Percentiles rank a stretch among this genome's conserved stretches.
These are phyloP conservation scores for Drosophila hamatofila DNA, from an alignment of 2,888 invertebrate species.

Conservation along the genomic window DNA sequence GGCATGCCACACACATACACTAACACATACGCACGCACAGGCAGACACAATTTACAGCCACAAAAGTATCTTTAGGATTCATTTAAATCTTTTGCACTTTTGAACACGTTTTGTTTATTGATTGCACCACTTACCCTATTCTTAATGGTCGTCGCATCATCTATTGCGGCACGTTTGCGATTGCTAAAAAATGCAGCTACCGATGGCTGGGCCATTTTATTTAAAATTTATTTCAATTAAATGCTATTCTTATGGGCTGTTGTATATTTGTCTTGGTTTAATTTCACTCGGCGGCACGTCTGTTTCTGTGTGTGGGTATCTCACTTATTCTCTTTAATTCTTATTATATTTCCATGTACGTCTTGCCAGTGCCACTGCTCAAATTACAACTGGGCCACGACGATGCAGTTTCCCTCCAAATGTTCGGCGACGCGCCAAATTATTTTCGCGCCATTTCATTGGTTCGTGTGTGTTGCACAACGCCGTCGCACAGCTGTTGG, in stretches of 20 bases:
- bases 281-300: conserved; percentile 66
- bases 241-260: conserved; percentile 38
- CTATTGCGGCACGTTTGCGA: conserved; percentile 90
- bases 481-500: conserved; percentile 43
- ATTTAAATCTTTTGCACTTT: conserved; percentile 5
- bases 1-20: conserved; percentile 21
- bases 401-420: conserved; percentile 83
- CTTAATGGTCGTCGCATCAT: conserved; percentile 87
- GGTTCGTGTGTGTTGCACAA: conserved; percentile 20
- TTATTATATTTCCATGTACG: conserved; percentile 57
- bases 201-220: conserved; percentile 90
- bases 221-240: conserved; percentile 32
- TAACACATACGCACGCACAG: conserved; percentile 18
- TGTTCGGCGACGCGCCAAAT: conserved; percentile 73
- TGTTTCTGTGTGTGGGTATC: conserved; percentile 19
- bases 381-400: conserved; percentile 80
- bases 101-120: conserved; percentile 30
- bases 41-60: conserved; percentile 14
- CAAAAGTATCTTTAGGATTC: conserved; percentile 35
- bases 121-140: conserved; percentile 85
- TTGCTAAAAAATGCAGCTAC: conserved; percentile 91
- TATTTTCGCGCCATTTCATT: conserved; percentile 72
- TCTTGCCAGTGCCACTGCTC: conserved; percentile 76
- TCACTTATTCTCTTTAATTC: conserved; percentile 26
- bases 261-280: conserved; percentile 22